These are phyloP conservation scores for Chloromyia formosa DNA, from an alignment of 2,888 invertebrate species.

Conservation along the genomic window DNA sequence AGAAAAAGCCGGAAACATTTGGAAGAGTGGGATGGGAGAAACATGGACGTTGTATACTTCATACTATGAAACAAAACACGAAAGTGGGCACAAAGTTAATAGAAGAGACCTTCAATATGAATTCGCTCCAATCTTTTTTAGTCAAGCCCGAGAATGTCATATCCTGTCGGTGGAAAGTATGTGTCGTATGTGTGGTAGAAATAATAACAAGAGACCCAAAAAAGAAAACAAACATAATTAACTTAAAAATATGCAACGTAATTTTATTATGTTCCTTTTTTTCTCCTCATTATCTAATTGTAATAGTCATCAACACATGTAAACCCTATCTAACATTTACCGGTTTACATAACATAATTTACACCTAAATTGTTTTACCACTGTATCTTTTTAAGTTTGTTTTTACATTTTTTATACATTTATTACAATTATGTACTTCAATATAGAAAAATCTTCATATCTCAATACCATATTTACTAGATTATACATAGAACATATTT, in stretches of 20 bases:
- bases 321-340: slow-evolving; percentile 31
- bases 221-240: slow-evolving; percentile 31
- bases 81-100: no score
- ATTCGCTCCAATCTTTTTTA: no score
- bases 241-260: slow-evolving; percentile 43
- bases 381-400: slow-evolving; percentile 5
- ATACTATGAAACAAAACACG: no score
- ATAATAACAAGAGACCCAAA: neutral
- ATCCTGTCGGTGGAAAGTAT: no score
- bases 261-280: slow-evolving; percentile 25
- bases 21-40: neutral
- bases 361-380: slow-evolving; percentile 35
- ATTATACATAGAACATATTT: slow-evolving; percentile 30
- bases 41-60: no score
- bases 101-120: no score
- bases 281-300: slow-evolving; percentile 10
- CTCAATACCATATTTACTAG: no score
- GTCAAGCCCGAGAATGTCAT: no score
- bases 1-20: neutral
- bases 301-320: slow-evolving; percentile 41
- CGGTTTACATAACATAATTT: slow-evolving; percentile 37
- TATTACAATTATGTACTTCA: neutral
- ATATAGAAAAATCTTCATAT: no score
- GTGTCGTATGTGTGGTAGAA: no score
- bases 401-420: slow-evolving; percentile 23